These are phyloP conservation scores for Sipunculus nudus DNA, from an alignment of 2,888 invertebrate species.

Conservation along the genomic window DNA sequence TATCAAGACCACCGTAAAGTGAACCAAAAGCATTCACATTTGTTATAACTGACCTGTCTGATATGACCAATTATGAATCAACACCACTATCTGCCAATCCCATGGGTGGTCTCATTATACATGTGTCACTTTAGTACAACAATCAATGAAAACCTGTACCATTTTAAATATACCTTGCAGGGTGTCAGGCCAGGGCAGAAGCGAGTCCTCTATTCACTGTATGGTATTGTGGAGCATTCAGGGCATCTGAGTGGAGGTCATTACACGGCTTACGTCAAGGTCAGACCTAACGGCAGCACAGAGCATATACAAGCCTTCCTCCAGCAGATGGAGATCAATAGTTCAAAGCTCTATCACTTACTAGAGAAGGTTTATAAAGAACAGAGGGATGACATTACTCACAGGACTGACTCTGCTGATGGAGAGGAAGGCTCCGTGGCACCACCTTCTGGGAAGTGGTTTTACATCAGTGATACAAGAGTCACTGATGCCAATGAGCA, in stretches of 20 bases:
- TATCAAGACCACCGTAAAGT: no score
- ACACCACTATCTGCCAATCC: no score
- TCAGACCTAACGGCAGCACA: constrained; percentile 63
- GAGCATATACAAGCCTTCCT: constrained; percentile 19
- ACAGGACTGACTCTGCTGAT: no score
- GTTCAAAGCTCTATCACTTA: constrained; percentile 8
- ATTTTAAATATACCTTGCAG: no score
- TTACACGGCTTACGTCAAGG: constrained; percentile 95
- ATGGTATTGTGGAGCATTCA: constrained; percentile 94
- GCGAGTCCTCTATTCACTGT: constrained; percentile 85
- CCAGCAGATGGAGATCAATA: constrained; percentile 12
- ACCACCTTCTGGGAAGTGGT: constrained; percentile 81
- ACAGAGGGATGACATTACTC: no score
- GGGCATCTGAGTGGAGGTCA: constrained; percentile 90
- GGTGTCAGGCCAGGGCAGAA: constrained; percentile 70
- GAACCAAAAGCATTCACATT: no score
- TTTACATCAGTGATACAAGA: constrained; percentile 89
- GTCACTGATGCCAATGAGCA: constrained; percentile 79
- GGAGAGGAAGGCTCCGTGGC: constrained; percentile 42
- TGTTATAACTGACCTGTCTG: no score
- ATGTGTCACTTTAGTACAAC: no score
- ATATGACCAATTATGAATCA: no score
- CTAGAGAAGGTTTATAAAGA: constrained; percentile 8
- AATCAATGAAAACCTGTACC: no score
- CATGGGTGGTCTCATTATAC: no score